Evolutionary conservation across 2,797 vertebrate species (phyloP), one percentile per base, ranked within the genome.

Genomic region (Sebastes kiyomatsui): DNA sequence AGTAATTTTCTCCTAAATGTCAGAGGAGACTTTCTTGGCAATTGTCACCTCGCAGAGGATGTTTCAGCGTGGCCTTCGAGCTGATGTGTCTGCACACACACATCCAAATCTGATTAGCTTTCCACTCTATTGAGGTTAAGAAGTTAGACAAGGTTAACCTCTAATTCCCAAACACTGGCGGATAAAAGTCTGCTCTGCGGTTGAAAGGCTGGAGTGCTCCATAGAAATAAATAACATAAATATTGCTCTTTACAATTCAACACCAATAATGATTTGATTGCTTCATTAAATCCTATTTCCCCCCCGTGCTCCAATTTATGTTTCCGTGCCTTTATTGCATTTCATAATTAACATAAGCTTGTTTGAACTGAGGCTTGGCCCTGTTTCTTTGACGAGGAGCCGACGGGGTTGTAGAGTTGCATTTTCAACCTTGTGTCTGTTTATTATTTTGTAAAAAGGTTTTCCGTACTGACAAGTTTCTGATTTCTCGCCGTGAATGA

Each of bases 1-100:
- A 85, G 71, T 75, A 81, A 82, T 81, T 16, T 77, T 80, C n/a
- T 75, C 60, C 59, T 74, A 90, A 91, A 90, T 89, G 91, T 88
- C 91, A 92, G 67, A 84, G 80, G 66, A 83, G 82, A 84, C 72
- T 79, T 83, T 82, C 75, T 82, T 74, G 61, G 52, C 79, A 81
- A 77, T 72, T 77, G 85, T 79, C 20, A 16, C 38, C 66, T 79
- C 67, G 2, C 54, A 28, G 42, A 72, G 59, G 78, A 64, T 35
- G 71, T 83, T 82, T 87, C 18, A 35, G 4, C 58, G 72, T 80
- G 88, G 86, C 88, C 90, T 92, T 92, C 84, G n/a, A 60, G 64
- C 65, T 62, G 68, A 88, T 84, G 72, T 84, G 81, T 84, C 77
- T 78, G 70, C 69, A 75, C 79, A 78, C 79, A 78, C 77, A 84